Conservation (phyloP, 2,797 vertebrate genomes). For the Ctenopoma multispine region DNA sequence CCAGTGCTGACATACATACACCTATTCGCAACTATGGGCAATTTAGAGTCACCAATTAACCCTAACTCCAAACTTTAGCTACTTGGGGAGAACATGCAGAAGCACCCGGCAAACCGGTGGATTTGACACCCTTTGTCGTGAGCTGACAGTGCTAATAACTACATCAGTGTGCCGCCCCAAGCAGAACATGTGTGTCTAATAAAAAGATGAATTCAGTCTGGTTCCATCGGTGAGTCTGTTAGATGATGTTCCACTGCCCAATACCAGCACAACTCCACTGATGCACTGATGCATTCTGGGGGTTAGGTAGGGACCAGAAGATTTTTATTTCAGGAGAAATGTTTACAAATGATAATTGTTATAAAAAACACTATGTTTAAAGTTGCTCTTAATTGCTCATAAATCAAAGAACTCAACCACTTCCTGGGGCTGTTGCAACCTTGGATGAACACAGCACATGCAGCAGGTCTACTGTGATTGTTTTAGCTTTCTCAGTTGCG, state of each 20-base stretch:
- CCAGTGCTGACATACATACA: too few relatives aligned
- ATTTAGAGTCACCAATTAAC: too few relatives aligned
- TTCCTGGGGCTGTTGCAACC: conserved; percentile 20
- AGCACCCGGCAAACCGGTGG: too few relatives aligned
- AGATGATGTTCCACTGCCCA: background rate
- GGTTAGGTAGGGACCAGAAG: conserved; percentile 7
- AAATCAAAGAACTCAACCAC: conserved; percentile 47
- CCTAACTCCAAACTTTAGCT: too few relatives aligned
- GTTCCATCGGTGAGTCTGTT: background rate
- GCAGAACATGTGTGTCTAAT: too few relatives aligned
- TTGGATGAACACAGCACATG: conserved; percentile 21
- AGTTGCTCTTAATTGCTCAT: conserved; percentile 55
- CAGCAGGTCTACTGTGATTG: conserved; percentile 24
- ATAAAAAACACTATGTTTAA: conserved; percentile 61
- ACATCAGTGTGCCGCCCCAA: too few relatives aligned
- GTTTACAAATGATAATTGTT: conserved; percentile 32
- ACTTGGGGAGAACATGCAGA: too few relatives aligned
- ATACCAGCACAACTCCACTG: background rate
- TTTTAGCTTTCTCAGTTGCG: conserved; percentile 31
- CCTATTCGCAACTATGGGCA: too few relatives aligned
- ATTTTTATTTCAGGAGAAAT: conserved; percentile 26
- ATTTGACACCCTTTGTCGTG: too few relatives aligned
- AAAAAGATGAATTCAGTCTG: background rate
- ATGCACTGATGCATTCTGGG: conserved; percentile 9
- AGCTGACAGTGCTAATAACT: too few relatives aligned